Base-by-base conservation (phyloP, 2,888 invertebrate genomes). In the Blera fallax region DNA sequence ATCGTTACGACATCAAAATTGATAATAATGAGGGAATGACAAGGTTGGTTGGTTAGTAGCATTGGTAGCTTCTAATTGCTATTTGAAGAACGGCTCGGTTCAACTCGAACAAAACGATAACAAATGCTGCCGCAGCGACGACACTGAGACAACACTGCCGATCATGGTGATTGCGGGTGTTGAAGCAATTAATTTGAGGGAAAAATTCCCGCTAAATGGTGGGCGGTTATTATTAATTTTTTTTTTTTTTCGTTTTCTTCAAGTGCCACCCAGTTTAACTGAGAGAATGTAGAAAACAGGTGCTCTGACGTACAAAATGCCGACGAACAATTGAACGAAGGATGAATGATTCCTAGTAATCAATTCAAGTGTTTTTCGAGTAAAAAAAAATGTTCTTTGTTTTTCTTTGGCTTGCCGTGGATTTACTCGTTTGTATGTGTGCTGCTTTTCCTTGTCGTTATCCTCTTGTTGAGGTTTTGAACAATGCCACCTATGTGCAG, bases 341-440 rank as follows among this genome's bases (percentile, higher is more conserved):
- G 74, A 80, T 84, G 80, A 80, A 64, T 70, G 84, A 76, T 85
- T 85, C 76, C 81, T 76, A 85, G 84, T 76, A 85, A 85, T 85
- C 76, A 85, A 85, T 80, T 85, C 84, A 67, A 85, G 84, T 76
- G 76, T 32, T 67, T 65, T 85, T 64, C 54, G 21, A 62, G 37
- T 67, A 4, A 21, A 45, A 56, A 62, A 56, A 48, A 24, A 73
- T 54, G 67, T 73, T 32, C 58, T 78, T 67, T 78, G 65, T 79
- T 79, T 73, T 83, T 83, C 67, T 67, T 65, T 78, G 21, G 29
- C 11, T 16, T 48, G 16, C 16, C n/a, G 6, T 50, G 6, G 14
- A 50, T n/a, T n/a, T 43, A 14, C 14, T 6, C n/a, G n/a, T n/a
- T n/a, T n/a, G n/a, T 34, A 18, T 65, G 32, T 24, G 24, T 45